Evolutionary conservation across 1,140 invertebrate genomes (phyloP).

Genomic region (Mactra quadrangularis): DNA sequence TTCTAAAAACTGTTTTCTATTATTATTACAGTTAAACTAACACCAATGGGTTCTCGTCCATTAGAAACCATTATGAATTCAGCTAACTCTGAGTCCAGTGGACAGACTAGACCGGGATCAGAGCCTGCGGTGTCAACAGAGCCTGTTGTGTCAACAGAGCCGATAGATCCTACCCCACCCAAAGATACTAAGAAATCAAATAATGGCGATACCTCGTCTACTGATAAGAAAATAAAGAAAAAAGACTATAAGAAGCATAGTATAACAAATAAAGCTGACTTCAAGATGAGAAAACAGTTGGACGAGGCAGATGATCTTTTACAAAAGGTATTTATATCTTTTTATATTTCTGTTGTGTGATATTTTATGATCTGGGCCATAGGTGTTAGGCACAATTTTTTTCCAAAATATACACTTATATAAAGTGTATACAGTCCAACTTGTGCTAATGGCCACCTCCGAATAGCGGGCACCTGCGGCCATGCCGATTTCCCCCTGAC

Average conservation of each 20-base stretch:
- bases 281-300: slow-evolving; percentile 62
- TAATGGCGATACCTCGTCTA: not conserved
- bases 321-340: slow-evolving; percentile 55
- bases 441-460: too few species aligned
- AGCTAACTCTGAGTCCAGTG: not conserved
- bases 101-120: too few species aligned
- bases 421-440: too few species aligned
- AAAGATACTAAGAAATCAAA: slow-evolving; percentile 4
- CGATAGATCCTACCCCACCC: not conserved
- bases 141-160: not conserved
- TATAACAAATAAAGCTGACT: slow-evolving; percentile 69
- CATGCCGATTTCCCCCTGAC: too few species aligned
- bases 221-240: slow-evolving; percentile 39
- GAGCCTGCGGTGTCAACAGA: not conserved
- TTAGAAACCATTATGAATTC: slow-evolving; percentile 17
- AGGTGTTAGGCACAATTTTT: too few species aligned
- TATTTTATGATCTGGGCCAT: not conserved
- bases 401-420: too few species aligned
- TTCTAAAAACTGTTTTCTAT: not conserved
- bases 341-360: not conserved
- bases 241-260: slow-evolving; percentile 63
- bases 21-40: slow-evolving; percentile 45
- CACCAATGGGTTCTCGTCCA: slow-evolving; percentile 31
- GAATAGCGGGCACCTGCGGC: too few species aligned
- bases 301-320: slow-evolving; percentile 70